Percentiles rank a stretch among this genome's conserved stretches.
Evolutionary conservation across 2,113 vertebrate species (phyloP).

Genomic region (Tachysurus fulvidraco): DNA sequence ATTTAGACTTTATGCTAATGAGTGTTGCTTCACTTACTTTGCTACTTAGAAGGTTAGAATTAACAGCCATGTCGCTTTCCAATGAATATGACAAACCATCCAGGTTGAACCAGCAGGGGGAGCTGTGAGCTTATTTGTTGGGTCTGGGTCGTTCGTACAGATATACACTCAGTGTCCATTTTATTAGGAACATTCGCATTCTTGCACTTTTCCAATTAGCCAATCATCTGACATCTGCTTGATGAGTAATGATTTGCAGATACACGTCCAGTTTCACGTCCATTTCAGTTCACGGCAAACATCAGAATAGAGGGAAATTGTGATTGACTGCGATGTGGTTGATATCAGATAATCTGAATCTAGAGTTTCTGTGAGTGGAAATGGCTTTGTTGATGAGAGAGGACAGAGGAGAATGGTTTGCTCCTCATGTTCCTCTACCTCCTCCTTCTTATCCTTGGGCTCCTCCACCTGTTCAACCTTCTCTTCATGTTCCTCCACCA

Average conservation of each 20-base stretch:
- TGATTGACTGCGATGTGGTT: no score
- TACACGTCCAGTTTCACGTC: neutral
- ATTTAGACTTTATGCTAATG: neutral
- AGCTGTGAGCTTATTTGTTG: neutral
- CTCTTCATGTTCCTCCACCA: neutral
- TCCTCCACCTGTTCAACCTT: neutral
- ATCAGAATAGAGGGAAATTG: no score
- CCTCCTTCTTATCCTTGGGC: neutral
- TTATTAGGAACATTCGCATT: neutral
- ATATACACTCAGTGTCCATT: neutral
- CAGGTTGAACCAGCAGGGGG: neutral
- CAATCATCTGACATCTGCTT: neutral
- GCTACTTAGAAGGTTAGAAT: neutral
- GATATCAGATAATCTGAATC: no score
- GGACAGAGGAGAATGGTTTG: neutral
- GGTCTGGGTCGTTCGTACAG: neutral
- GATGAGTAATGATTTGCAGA: neutral
- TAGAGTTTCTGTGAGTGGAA: no score
- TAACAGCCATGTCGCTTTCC: neutral
- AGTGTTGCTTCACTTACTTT: neutral
- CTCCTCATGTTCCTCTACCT: neutral
- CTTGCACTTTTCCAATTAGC: neutral
- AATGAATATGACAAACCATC: no score
- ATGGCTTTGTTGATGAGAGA: neutral
- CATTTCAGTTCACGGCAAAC: neutral